These are phyloP conservation scores for Heteromormyrus szaboi DNA, from an alignment of 2,797 vertebrate genomes.

Conservation along the genomic window DNA sequence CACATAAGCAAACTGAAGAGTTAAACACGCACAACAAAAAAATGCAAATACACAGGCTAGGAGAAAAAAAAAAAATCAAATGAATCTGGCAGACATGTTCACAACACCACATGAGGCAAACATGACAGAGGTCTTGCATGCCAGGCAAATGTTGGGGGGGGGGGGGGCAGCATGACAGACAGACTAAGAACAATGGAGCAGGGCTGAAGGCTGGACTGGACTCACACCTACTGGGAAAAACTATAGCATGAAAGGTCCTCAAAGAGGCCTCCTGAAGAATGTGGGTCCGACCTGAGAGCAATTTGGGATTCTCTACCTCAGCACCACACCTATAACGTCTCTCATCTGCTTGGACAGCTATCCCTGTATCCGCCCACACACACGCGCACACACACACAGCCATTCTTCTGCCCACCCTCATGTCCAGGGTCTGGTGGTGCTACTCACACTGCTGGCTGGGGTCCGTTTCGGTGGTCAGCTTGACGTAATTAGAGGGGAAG, in stretches of 20 bases:
- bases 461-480: conserved; percentile 91
- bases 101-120: conserved; percentile 59
- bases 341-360: background rate
- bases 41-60: conserved; percentile 76
- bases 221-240: conserved; percentile 30
- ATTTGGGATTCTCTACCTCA: background rate
- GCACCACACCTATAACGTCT: background rate
- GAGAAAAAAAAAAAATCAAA: conserved; percentile 53
- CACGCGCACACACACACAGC: background rate
- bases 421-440: background rate
- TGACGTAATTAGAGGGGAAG: conserved; percentile 98
- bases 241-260: conserved; percentile 65
- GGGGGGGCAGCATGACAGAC: conserved; percentile 52
- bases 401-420: background rate
- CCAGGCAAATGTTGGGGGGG: conserved; percentile 40
- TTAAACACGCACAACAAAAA: conserved; percentile 80
- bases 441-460: conserved; percentile 99
- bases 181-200: conserved; percentile 48
- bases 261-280: conserved; percentile 57
- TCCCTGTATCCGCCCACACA: background rate
- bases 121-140: conserved; percentile 50
- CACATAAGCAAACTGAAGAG: conserved; percentile 89
- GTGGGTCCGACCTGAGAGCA: background rate
- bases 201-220: conserved; percentile 35
- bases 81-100: conserved; percentile 63